These are phyloP conservation scores for Ibidorhyncha struthersii DNA, from an alignment of 2,113 vertebrate species.

Conservation along the genomic window DNA sequence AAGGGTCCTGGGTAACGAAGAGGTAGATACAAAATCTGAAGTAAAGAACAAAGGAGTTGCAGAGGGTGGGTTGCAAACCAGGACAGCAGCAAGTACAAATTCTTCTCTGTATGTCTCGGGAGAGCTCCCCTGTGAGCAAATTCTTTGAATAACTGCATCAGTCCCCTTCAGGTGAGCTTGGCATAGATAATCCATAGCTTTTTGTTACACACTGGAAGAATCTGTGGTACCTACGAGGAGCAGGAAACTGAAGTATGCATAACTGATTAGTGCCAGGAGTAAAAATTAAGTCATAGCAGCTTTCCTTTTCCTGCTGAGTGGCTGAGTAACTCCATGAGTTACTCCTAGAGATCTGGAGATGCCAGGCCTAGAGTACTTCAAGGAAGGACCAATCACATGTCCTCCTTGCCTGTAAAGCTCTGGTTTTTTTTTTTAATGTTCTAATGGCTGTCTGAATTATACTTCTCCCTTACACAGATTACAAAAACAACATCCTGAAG, in stretches of 20 bases:
- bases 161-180: neutral
- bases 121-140: neutral
- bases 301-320: neutral
- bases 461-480: constrained; percentile 77
- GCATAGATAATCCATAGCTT: neutral
- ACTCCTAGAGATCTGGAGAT: neutral
- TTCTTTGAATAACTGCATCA: neutral
- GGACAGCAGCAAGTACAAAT: neutral
- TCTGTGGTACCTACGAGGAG: neutral
- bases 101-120: neutral
- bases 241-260: neutral
- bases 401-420: neutral
- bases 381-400: neutral
- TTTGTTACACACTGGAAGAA: neutral
- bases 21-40: neutral
- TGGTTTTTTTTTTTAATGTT: neutral
- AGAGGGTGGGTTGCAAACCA: neutral
- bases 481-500: constrained; percentile 95
- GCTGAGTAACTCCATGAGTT: neutral
- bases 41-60: neutral
- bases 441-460: neutral
- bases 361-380: neutral
- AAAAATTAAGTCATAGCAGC: neutral
- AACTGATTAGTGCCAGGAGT: neutral
- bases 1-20: neutral